Base-by-base conservation (phyloP, 1,140 invertebrate species). In the Carposina sasakii region DNA sequence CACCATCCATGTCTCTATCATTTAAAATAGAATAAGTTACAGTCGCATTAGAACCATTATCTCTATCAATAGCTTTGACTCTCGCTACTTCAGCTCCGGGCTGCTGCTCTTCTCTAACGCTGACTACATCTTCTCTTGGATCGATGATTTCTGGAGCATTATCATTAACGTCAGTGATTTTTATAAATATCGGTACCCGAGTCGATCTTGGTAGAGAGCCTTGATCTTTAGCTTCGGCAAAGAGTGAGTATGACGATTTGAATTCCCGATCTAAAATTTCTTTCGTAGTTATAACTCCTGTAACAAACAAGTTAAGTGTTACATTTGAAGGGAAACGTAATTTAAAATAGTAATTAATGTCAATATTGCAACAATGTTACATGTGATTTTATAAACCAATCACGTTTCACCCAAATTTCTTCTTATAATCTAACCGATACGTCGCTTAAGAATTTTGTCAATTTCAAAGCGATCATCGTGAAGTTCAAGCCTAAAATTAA, bases 61-160 rank as follows among this genome's bases (percentile, higher is more conserved):
- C 97, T 50, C 89, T 87, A 81, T 98, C 96, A 4, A 93, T 87
- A 1, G 97, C 97, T 63, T 92, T 88, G 1, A 98, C 90, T 64
- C 90, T 88, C 2, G 94, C 92, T 13, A 97, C 93, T 83, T 96
- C 94, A 0, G 93, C 88, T 10, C 93, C 93, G 8, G 92, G 89
- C 21, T 93, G 92, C 59, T 96, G 94, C 75, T 96, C 94, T 81
- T 96, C 95, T 31, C 94, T 87, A 8, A 96, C 93, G 60, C 94
- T 94, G 1, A 97, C 91, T 3, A 94, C 90, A 71, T 95, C 93
- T 72, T 95, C 93, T 66, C 93, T 90, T 4, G 94, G 95, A 77
- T 96, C 94, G 22, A 95, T 89, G 47, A 97, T 95, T 76, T 93
- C 90, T 9, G 95, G 95, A 6, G 91, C 88, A 83, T 98, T 97